These are phyloP conservation scores for Lithophane ornitopus DNA, from an alignment of 2,888 invertebrate genomes.

Conservation along the genomic window DNA sequence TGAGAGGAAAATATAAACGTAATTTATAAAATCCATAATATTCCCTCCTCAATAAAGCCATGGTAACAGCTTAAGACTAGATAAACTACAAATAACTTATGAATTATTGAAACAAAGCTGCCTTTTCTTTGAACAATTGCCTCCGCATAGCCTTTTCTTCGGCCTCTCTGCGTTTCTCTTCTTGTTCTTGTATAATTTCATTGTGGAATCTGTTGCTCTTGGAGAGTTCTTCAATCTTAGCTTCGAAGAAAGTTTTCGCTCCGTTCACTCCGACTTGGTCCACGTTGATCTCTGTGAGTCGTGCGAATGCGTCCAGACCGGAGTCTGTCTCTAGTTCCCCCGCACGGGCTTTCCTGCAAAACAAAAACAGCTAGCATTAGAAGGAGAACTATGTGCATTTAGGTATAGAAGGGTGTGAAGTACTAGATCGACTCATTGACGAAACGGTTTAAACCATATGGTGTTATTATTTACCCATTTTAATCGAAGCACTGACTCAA, in stretches of 20 bases:
- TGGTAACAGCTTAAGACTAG: conserved; percentile 90
- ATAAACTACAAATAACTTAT: conserved; percentile 74
- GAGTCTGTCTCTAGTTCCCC: conserved; percentile 97
- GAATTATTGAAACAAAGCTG: conserved; percentile 93
- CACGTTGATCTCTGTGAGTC: conserved; percentile 97
- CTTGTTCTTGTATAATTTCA: conserved; percentile 98
- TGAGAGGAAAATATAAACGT: conserved; percentile 35
- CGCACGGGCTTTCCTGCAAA: conserved; percentile 95
- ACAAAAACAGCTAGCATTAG: conserved; percentile 20
- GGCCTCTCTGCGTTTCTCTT: conserved; percentile 95
- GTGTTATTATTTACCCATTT: neutral
- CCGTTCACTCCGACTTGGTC: conserved; percentile 98
- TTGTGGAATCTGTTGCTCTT: conserved; percentile 97
- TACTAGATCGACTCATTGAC: neutral
- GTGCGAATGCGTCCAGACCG: conserved; percentile 96
- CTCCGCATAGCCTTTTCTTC: conserved; percentile 95
- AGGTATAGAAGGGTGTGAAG: too few species aligned
- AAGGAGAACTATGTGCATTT: neutral
- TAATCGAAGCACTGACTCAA: conserved; percentile 6
- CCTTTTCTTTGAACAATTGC: conserved; percentile 96
- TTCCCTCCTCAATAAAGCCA: conserved; percentile 73
- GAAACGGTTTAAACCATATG: neutral
- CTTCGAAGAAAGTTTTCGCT: conserved; percentile 98
- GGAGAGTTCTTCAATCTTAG: conserved; percentile 97
- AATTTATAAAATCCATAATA: conserved; percentile 53